Evolutionary conservation across 2,797 vertebrate species (phyloP).

Genomic region (Enteromius trimaculatus): DNA sequence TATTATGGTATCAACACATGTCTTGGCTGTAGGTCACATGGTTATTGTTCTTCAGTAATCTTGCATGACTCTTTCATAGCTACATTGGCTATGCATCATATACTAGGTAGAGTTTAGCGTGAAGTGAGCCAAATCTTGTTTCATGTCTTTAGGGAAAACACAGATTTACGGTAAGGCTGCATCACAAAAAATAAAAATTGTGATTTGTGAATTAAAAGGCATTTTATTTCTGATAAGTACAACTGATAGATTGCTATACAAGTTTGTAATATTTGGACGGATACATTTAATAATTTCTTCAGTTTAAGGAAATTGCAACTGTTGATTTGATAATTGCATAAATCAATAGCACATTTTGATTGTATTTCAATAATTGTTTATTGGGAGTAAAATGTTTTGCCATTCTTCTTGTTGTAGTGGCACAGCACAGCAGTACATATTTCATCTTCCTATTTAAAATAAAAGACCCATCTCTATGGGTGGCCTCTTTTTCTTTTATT

Average conservation of each 20-base stretch:
- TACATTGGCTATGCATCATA: neutral
- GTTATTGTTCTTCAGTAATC: neutral
- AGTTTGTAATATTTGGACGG: neutral
- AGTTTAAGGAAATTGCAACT: neutral
- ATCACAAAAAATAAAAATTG: neutral
- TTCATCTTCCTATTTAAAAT: neutral
- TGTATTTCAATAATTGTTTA: neutral
- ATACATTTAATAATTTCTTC: neutral
- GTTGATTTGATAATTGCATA: neutral
- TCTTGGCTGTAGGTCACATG: neutral
- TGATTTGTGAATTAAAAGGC: neutral
- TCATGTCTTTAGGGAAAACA: slow-evolving; percentile 1
- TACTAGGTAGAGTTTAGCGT: neutral
- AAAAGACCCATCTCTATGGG: neutral
- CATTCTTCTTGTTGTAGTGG: neutral
- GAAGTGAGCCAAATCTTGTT: neutral
- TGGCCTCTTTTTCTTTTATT: neutral
- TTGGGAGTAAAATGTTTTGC: neutral
- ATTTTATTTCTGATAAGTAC: neutral
- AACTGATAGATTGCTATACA: neutral
- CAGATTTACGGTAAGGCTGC: too few species aligned
- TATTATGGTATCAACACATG: neutral
- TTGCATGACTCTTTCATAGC: slow-evolving; percentile 12
- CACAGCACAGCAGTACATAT: neutral
- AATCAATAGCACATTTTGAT: too few species aligned